phyloP scores from a whole-genome alignment of 2,113 vertebrate species.

The Dicaeum eximium region DNA sequence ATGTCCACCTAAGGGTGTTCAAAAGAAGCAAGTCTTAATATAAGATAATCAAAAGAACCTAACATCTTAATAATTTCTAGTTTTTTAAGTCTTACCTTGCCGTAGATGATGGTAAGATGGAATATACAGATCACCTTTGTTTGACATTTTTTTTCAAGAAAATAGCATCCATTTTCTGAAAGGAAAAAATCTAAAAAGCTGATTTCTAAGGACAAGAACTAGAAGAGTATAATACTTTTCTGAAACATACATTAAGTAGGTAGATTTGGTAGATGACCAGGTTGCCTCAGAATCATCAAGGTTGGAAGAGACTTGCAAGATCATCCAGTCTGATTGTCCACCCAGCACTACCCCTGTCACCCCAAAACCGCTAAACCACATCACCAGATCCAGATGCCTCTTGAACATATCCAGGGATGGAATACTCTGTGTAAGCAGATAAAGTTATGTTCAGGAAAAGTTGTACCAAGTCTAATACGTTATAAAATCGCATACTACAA shows the following conservation, averaged over 20 bases:
- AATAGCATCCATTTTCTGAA: not conserved
- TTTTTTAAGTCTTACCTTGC: not conserved
- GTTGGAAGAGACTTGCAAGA: not conserved
- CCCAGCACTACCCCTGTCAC: not conserved
- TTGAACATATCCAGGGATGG: not conserved
- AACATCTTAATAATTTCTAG: not conserved
- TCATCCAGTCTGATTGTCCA: fast-evolving
- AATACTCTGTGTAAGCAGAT: not conserved
- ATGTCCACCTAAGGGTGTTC: not conserved
- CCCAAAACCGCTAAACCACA: not conserved
- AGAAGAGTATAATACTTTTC: not conserved
- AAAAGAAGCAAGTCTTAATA: not conserved
- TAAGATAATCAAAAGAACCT: not conserved
- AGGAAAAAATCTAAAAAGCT: not conserved
- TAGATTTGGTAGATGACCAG: not conserved
- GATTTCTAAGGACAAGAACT: not conserved
- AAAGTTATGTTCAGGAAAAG: not conserved
- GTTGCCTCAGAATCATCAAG: not conserved
- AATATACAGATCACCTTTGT: not conserved
- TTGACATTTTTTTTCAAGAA: not conserved
- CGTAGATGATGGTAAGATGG: not conserved
- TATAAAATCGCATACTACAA: not conserved
- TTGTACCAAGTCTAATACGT: not conserved
- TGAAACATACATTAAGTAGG: not conserved
- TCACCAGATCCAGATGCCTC: not conserved